These are phyloP conservation scores for Poecilia wingei DNA, from an alignment of 2,797 vertebrate species.

Conservation along the genomic window DNA sequence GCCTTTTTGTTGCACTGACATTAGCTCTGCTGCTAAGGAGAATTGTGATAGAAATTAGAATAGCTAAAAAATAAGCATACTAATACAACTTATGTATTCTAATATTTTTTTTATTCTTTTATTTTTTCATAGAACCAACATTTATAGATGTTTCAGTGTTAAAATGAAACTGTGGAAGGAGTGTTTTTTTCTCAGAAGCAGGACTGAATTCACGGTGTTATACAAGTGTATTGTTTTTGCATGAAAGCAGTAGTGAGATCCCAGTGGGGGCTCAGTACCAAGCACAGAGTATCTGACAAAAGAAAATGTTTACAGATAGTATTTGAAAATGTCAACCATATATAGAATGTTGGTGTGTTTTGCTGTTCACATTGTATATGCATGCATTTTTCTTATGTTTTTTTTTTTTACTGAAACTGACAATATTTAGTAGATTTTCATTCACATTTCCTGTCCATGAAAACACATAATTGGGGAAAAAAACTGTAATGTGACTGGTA, in stretches of 20 bases:
- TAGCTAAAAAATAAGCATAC: conserved; percentile 39
- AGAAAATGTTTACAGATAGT: conserved; percentile 50
- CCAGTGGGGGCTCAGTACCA: conserved; percentile 35
- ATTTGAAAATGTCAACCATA: conserved; percentile 44
- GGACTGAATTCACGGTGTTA: conserved; percentile 49
- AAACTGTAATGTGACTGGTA: conserved; percentile 51
- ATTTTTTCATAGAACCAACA: conserved; percentile 37
- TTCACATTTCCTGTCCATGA: conserved; percentile 24
- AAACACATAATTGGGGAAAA: conserved; percentile 30
- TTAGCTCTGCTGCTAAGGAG: conserved; percentile 44
- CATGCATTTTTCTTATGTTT: conserved; percentile 30
- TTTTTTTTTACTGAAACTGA: conserved; percentile 33
- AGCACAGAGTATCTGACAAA: conserved; percentile 61
- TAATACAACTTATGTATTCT: conserved; percentile 29
- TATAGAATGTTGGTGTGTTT: conserved; percentile 39
- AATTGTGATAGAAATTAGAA: conserved; percentile 31
- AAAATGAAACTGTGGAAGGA: conserved; percentile 50
- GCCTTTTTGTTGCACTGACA: conserved; percentile 44
- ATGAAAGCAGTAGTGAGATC: conserved; percentile 56
- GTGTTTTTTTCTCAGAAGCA: conserved; percentile 35
- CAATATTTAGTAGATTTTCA: conserved; percentile 19
- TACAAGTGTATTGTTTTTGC: conserved; percentile 63
- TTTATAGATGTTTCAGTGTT: conserved; percentile 51
- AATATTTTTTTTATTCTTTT: conserved; percentile 23
- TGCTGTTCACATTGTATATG: conserved; percentile 40